Evolutionary conservation across 1,140 invertebrate genomes (phyloP).

Genomic region (Delia radicum): DNA sequence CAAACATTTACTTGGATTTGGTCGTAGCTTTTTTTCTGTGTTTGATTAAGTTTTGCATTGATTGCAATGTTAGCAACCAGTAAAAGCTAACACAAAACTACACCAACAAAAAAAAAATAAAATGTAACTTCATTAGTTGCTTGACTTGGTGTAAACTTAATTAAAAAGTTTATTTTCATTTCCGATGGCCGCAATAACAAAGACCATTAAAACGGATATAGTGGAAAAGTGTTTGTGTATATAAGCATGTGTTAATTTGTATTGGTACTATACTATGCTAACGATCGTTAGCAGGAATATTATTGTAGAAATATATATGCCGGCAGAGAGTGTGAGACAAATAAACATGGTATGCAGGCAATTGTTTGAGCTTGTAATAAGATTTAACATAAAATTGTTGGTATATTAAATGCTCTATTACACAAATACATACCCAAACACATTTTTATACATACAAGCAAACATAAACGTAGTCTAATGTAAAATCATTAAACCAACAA

Average conservation of each 20-base stretch:
- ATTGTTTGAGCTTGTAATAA: background rate
- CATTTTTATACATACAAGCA: background rate
- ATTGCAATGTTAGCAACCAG: too few relatives aligned
- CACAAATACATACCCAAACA: background rate
- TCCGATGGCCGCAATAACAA: constrained; percentile 11
- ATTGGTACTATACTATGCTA: background rate
- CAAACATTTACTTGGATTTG: too few relatives aligned
- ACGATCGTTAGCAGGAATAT: background rate
- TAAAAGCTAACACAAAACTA: too few relatives aligned
- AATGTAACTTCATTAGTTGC: constrained; percentile 10
- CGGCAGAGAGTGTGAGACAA: too few relatives aligned
- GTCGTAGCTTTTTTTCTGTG: too few relatives aligned
- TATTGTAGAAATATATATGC: background rate
- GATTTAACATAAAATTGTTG: background rate
- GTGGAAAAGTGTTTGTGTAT: background rate
- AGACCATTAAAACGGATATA: background rate
- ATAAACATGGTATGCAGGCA: background rate
- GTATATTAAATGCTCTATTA: background rate
- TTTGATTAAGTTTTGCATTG: too few relatives aligned
- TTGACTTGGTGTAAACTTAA: constrained; percentile 21
- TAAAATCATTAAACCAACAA: background rate
- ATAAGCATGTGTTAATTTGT: background rate
- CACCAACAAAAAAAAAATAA: too few relatives aligned
- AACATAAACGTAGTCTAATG: background rate
- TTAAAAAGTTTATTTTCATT: constrained; percentile 18